phyloP scores from a whole-genome alignment of 2,797 vertebrate genomes.

The Sarcoramphus papa region DNA sequence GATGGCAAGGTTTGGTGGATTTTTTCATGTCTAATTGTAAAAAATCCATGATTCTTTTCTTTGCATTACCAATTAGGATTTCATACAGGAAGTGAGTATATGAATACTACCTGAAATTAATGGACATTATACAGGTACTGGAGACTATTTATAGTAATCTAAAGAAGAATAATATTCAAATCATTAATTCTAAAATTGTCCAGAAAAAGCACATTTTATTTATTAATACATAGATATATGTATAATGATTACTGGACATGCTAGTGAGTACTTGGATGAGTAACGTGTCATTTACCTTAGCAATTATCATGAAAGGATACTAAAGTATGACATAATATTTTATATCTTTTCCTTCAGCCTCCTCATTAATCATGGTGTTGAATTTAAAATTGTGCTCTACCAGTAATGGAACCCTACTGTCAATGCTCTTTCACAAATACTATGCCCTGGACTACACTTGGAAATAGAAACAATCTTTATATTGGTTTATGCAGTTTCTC shows the following conservation, averaged over 20 bases:
- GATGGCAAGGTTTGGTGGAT: background rate
- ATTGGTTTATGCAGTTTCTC: constrained; percentile 42
- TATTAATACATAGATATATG: background rate
- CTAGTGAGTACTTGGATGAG: background rate
- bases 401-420: background rate
- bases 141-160: background rate
- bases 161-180: background rate
- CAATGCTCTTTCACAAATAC: constrained; percentile 11
- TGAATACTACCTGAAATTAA: background rate
- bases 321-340: background rate
- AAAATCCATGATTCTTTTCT: background rate
- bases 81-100: background rate
- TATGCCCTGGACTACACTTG: background rate
- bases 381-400: background rate
- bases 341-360: background rate
- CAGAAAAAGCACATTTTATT: background rate
- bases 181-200: background rate
- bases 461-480: constrained; percentile 14
- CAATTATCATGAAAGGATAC: background rate
- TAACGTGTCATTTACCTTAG: background rate
- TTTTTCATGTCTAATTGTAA: background rate
- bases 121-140: background rate
- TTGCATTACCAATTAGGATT: background rate
- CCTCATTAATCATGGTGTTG: background rate
- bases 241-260: background rate